A percentile compares a stretch with the other conserved stretches of the same genome.
phyloP scores from a whole-genome alignment of 1,140 invertebrate genomes.

The Aleiodes sp. region DNA sequence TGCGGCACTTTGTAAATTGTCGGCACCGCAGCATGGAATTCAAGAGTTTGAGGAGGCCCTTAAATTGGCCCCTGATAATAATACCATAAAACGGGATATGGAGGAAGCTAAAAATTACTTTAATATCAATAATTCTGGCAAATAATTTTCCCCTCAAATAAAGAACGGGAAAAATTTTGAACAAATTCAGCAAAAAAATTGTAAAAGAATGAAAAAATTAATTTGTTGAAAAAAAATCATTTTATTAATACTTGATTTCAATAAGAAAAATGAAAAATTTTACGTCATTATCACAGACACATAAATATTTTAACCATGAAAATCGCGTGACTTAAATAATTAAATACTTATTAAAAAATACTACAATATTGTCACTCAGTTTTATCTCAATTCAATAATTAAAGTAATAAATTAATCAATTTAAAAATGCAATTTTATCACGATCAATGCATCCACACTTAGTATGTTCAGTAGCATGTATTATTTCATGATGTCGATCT shows the following conservation, averaged over 20 bases:
- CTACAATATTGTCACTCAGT: too few species aligned
- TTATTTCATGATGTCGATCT: slow-evolving; percentile 56
- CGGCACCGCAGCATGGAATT: slow-evolving; percentile 76
- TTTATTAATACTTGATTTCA: slow-evolving; percentile 25
- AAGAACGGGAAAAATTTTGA: too few species aligned
- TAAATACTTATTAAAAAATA: too few species aligned
- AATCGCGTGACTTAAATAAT: slow-evolving; percentile 6
- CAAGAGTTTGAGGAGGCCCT: slow-evolving; percentile 78
- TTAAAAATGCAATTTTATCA: slow-evolving; percentile 14
- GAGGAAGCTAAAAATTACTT: slow-evolving; percentile 47
- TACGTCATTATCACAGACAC: not conserved
- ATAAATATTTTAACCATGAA: not conserved
- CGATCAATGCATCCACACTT: slow-evolving; percentile 51
- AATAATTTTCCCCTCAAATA: slow-evolving; percentile 9
- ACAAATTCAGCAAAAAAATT: too few species aligned
- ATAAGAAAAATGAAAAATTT: not conserved
- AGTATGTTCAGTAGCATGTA: slow-evolving; percentile 55
- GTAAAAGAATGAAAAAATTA: too few species aligned
- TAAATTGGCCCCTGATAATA: slow-evolving; percentile 70
- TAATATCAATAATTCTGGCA: slow-evolving; percentile 40
- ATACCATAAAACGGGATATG: slow-evolving; percentile 63
- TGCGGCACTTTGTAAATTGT: slow-evolving; percentile 76
- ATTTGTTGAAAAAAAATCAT: too few species aligned
- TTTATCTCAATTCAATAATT: too few species aligned
- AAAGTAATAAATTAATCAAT: too few species aligned